Base-by-base conservation (phyloP, 2,888 invertebrate genomes). In the Caenorhabditis wallacei region DNA sequence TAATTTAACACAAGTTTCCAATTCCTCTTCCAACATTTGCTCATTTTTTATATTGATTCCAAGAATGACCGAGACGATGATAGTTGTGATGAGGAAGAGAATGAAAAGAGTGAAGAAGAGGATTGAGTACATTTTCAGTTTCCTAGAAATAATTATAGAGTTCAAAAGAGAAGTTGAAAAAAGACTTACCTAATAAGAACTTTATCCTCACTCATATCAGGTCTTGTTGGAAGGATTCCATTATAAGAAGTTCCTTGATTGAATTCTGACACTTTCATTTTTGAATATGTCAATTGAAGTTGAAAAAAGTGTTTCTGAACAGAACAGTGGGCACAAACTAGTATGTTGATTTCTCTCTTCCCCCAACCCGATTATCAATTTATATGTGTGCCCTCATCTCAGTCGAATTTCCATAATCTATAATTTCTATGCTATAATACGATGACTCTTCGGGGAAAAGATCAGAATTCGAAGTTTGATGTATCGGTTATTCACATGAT, bases 121-220 rank as follows among this genome's bases (percentile, higher is more conserved):
- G 40, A 84, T 80, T 11, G 78, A 66, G 68, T 84, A 84, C 80
- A 76, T 84, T 61, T 76, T 75, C 43, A 71, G 76, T 46, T 78
- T 80, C 54, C 84, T 84, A 75, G 46, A 79, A 64, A 43, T 40
- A 56, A 11, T 2, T 20, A 20, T 11, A 1, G n/a, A n/a, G 18
- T 30, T 56, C 26, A 22, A 22, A 1, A 64, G 7, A 8, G 13
- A 40, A 16, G 13, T 35, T 35, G 35, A 40, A 2, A 40, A 5
- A 8, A 5, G 16, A 40, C 66, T 71, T 2, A 82, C 82, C 82
- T 78, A 11, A 82, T 83, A 11, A 79, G 70, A 22, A 83, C 74
- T 46, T 79, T 74, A 22, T 83, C 83, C 35, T 69, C 83, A 20
- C 74, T 74, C 83, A 83, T 83, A 71, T 83, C 83, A 0, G 83